phyloP scores from a whole-genome alignment of 2,113 vertebrate genomes.

The Cephalopholis sonnerati region DNA sequence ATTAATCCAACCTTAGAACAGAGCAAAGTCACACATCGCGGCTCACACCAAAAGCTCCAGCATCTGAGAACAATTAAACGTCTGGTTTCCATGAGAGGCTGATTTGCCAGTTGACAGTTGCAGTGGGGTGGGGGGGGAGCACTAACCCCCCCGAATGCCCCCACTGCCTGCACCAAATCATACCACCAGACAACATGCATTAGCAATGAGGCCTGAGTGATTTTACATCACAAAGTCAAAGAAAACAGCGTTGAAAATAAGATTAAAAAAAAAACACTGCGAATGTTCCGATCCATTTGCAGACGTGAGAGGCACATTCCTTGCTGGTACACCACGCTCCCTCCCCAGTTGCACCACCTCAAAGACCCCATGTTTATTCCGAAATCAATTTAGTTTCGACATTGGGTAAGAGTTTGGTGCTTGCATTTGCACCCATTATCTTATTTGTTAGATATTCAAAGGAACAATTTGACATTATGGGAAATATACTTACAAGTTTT shows the following conservation, averaged over 20 bases:
- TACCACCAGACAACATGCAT: constrained; percentile 64
- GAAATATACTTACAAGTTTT: neutral
- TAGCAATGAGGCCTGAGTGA: constrained; percentile 58
- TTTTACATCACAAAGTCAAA: constrained; percentile 60
- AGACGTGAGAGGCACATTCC: constrained; percentile 34
- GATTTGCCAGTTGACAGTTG: constrained; percentile 79
- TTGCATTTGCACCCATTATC: neutral
- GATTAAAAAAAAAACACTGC: neutral
- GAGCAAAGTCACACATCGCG: constrained; percentile 75
- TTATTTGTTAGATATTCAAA: neutral
- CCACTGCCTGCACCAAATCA: constrained; percentile 60
- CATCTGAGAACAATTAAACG: constrained; percentile 86
- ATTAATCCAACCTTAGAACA: constrained; percentile 73
- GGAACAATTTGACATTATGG: neutral
- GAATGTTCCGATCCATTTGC: constrained; percentile 42
- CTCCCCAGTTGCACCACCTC: constrained; percentile 9
- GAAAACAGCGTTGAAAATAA: constrained; percentile 47
- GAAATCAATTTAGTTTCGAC: neutral
- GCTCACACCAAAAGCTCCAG: constrained; percentile 71
- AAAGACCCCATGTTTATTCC: constrained; percentile 20
- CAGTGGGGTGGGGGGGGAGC: constrained; percentile 41
- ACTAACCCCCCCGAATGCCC: constrained; percentile 25
- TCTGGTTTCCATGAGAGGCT: constrained; percentile 81
- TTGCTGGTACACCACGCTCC: constrained; percentile 19
- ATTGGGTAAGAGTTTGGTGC: neutral